These are phyloP conservation scores for Cyclopterus lumpus DNA, from an alignment of 2,797 vertebrate genomes.

Conservation along the genomic window DNA sequence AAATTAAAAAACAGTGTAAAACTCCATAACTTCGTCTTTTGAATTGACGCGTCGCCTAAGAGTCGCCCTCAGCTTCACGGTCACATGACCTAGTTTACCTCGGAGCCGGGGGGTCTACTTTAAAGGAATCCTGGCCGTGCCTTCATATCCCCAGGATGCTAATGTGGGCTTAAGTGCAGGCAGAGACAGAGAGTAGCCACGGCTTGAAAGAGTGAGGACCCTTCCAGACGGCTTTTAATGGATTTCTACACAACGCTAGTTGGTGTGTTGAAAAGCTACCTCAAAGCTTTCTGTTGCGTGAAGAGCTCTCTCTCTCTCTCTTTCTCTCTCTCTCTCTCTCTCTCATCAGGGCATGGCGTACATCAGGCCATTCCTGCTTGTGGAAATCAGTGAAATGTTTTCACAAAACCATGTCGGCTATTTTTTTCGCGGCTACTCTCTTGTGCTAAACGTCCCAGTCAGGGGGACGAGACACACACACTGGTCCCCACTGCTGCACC, in stretches of 20 bases:
- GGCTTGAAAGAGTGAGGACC: slow-evolving; percentile 57
- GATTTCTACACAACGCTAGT: slow-evolving; percentile 66
- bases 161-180: slow-evolving; percentile 71
- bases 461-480: slow-evolving; percentile 19
- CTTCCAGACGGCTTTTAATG: slow-evolving; percentile 77
- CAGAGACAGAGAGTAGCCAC: slow-evolving; percentile 52
- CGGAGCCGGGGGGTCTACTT: slow-evolving; percentile 21
- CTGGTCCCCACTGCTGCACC: slow-evolving; percentile 16
- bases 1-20: slow-evolving; percentile 15
- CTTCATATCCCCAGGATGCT: slow-evolving; percentile 65
- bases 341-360: slow-evolving; percentile 58
- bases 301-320: slow-evolving; percentile 58
- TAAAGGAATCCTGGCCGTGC: slow-evolving; percentile 43
- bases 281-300: slow-evolving; percentile 69
- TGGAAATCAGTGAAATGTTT: slow-evolving; percentile 53
- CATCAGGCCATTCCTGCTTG: slow-evolving; percentile 57
- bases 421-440: slow-evolving; percentile 58
- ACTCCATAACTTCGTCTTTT: slow-evolving; percentile 11
- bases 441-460: slow-evolving; percentile 37
- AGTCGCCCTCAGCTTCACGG: slow-evolving; percentile 24
- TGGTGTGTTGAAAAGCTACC: slow-evolving; percentile 70
- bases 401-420: slow-evolving; percentile 43
- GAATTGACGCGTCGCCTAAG: slow-evolving; percentile 34
- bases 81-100: slow-evolving; percentile 39
- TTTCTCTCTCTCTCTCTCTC: slow-evolving; percentile 15